Evolutionary conservation across 2,888 invertebrate genomes (phyloP).

Genomic region (Caenorhabditis wallacei): DNA sequence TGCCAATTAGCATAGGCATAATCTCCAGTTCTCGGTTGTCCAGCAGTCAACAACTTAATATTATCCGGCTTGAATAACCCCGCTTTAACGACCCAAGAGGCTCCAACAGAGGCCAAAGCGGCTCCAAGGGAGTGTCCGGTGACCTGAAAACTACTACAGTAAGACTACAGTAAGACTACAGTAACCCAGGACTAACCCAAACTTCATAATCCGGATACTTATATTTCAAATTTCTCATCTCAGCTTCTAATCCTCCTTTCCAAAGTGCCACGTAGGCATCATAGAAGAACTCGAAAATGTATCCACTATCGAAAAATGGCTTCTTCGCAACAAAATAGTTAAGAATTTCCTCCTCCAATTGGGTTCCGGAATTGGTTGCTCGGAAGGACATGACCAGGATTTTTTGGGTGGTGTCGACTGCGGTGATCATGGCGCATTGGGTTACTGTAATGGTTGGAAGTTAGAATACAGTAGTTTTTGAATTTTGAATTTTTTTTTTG

Average conservation of each 20-base stretch:
- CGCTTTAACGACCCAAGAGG: conserved; percentile 52
- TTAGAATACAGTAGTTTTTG: neutral
- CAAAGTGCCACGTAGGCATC: conserved; percentile 61
- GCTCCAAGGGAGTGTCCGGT: conserved; percentile 64
- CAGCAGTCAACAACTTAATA: conserved; percentile 47
- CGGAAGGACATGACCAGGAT: conserved; percentile 64
- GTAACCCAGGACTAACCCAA: conserved; percentile 48
- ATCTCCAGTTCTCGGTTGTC: conserved; percentile 61
- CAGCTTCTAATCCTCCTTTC: conserved; percentile 55
- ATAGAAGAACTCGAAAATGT: conserved; percentile 66
- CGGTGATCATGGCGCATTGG: conserved; percentile 60
- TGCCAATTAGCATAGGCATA: conserved; percentile 59
- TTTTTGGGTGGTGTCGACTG: conserved; percentile 53
- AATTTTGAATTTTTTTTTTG: neutral
- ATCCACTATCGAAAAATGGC: conserved; percentile 54
- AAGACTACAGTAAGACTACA: neutral
- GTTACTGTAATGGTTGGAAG: conserved; percentile 34
- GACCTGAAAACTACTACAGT: conserved; percentile 31
- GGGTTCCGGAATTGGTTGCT: conserved; percentile 49
- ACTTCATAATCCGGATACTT: conserved; percentile 61
- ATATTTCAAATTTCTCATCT: conserved; percentile 61
- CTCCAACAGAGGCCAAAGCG: conserved; percentile 53
- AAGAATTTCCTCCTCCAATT: conserved; percentile 58
- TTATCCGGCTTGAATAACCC: conserved; percentile 48
- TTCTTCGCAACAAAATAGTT: conserved; percentile 56